Conservation (phyloP, 2,113 vertebrate species). For the Hippocampus abdominalis region DNA sequence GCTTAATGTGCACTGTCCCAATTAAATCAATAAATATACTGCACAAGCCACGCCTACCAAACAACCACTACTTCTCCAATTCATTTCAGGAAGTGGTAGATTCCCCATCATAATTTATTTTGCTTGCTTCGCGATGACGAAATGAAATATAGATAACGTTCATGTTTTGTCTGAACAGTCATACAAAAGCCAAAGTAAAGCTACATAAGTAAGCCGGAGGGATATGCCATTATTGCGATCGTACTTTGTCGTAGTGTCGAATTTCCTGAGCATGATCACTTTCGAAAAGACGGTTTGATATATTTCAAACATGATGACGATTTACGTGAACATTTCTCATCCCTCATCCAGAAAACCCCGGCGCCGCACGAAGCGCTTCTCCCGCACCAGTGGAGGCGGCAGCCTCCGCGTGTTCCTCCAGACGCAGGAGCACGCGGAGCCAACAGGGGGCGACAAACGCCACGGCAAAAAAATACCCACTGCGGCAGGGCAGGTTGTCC, state of each 20-base stretch:
- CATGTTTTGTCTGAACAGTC: too few relatives aligned
- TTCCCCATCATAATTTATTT: too few relatives aligned
- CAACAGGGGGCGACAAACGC: slow-evolving; percentile 84
- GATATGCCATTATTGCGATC: too few relatives aligned
- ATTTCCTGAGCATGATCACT: background rate
- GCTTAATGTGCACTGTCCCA: too few relatives aligned
- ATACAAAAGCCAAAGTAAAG: too few relatives aligned
- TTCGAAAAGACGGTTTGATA: background rate
- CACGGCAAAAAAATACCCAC: slow-evolving; percentile 87
- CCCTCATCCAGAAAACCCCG: slow-evolving; percentile 64
- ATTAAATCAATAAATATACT: too few relatives aligned
- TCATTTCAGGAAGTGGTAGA: too few relatives aligned
- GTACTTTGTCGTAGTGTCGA: too few relatives aligned
- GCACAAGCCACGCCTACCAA: too few relatives aligned
- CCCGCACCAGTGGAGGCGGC: slow-evolving; percentile 67
- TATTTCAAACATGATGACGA: background rate
- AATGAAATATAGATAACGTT: too few relatives aligned
- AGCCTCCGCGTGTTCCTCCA: slow-evolving; percentile 73
- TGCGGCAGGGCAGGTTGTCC: slow-evolving; percentile 88
- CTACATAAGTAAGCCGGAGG: background rate
- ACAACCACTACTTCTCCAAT: too few relatives aligned
- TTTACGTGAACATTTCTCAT: background rate
- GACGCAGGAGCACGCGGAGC: slow-evolving; percentile 89
- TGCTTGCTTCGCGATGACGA: too few relatives aligned
- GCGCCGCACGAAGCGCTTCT: slow-evolving; percentile 72